Base-by-base conservation (phyloP, 1,140 invertebrate genomes). In the Pachyrhynchus sulphureomaculatus region DNA sequence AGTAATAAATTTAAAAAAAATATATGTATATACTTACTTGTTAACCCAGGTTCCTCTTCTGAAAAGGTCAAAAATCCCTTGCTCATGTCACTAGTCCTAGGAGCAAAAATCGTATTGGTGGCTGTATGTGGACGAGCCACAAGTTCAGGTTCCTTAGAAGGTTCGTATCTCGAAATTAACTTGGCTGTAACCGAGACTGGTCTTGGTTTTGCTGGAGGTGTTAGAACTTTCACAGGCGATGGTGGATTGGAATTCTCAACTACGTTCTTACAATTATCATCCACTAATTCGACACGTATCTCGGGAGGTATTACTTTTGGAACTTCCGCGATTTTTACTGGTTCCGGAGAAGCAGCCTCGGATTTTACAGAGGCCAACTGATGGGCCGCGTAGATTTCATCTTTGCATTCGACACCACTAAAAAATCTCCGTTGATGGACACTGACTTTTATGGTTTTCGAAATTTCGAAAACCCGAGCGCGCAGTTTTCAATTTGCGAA, bases 51-150 rank as follows among this genome's bases (percentile, higher is more conserved):
- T 70, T 91, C 87, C 78, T 94, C 87, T 72, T 92, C 91, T 67
- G 87, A 86, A 77, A 93, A 93, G 73, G 87, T 90, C 67, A 95
- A 83, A 80, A 91, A 96, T 69, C 90, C 91, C 79, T 92, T 91
- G 79, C 91, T 93, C 92, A 96, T 95, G 77, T 95, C 92, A 83
- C 93, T 85, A 58, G 92, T 90, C 72, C 88, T 85, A 66, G 89
- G 91, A 58, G 86, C 87, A 76, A 94, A 93, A 70, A 93, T 90
- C 69, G 86, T 86, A 64, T 84, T 82, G 36, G 88, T 89, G 56
- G 88, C 83, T 44, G 86, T 84, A 72, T 86, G 83, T 4, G 86
- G 84, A 24, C 47, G 18, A 26, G 36, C 49, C 3, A 58, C 53
- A 29, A 53, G 37, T 21, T 37, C 58, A 12, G 48, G 52, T 26